phyloP scores from a whole-genome alignment of 2,888 invertebrate species.

The Leptopterna dolabrata region DNA sequence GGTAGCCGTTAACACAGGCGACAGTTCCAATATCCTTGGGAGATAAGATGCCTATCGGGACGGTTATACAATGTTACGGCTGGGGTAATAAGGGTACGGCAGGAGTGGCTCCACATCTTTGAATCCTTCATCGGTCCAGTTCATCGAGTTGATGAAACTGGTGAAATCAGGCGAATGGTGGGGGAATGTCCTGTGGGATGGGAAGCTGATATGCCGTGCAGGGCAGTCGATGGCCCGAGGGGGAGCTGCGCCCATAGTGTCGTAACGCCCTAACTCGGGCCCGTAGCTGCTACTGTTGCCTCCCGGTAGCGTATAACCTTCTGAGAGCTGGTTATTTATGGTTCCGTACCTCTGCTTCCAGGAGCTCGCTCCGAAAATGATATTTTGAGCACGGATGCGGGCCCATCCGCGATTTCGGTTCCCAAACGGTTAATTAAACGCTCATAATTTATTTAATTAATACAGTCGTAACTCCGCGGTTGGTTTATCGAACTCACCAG shows the following conservation, averaged over 20 bases:
- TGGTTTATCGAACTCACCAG: no score
- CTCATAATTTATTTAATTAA: neutral
- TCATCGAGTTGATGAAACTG: conserved; percentile 18
- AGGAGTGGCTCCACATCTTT: neutral
- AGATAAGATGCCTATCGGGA: conserved; percentile 24
- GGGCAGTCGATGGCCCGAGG: conserved; percentile 19
- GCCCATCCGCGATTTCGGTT: neutral
- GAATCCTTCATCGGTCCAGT: neutral
- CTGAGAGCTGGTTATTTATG: conserved; percentile 22
- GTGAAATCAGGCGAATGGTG: neutral
- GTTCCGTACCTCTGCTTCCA: conserved; percentile 9
- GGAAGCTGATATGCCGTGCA: conserved; percentile 18
- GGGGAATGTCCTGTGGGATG: conserved; percentile 10
- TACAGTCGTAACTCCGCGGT: no score
- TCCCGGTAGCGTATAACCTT: conserved; percentile 30
- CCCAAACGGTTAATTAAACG: neutral
- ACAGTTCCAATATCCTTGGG: conserved; percentile 31
- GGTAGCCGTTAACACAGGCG: conserved; percentile 19
- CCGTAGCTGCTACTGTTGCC: conserved; percentile 27
- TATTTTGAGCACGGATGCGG: neutral
- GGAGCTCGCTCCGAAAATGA: neutral
- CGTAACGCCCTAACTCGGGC: neutral
- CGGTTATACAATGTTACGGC: conserved; percentile 9
- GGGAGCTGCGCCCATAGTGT: conserved; percentile 25
- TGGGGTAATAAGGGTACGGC: neutral